These are phyloP conservation scores for Masticophis lateralis DNA, from an alignment of 2,797 vertebrate species.

Conservation along the genomic window DNA sequence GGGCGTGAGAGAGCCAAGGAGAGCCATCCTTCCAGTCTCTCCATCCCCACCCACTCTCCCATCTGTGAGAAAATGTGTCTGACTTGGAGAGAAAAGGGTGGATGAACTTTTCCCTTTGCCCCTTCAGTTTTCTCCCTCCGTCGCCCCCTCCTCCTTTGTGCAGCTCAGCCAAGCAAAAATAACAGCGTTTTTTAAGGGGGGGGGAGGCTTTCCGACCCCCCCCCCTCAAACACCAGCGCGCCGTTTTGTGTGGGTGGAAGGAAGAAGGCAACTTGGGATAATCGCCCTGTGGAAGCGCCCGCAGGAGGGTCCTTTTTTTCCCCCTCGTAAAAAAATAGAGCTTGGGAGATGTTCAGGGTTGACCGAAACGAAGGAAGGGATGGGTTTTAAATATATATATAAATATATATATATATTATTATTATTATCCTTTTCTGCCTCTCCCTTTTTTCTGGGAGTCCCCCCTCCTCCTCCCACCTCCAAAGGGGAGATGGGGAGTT, in stretches of 20 bases:
- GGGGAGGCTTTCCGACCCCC: neutral
- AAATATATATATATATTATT: too few relatives aligned
- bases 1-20: neutral
- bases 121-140: neutral
- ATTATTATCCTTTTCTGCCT: neutral
- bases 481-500: neutral
- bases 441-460: neutral
- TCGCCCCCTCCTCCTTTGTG: neutral
- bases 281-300: neutral
- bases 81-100: neutral
- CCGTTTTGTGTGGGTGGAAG: neutral
- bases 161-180: constrained; percentile 5
- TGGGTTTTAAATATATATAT: too few relatives aligned
- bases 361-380: neutral
- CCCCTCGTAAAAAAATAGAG: neutral
- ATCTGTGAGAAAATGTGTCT: constrained; percentile 10
- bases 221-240: too few relatives aligned
- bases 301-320: accelerated
- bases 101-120: neutral
- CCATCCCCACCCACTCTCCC: neutral
- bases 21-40: neutral
- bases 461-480: neutral
- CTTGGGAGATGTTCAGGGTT: neutral
- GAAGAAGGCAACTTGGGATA: neutral
- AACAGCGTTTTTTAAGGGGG: neutral